Conservation (phyloP, 2,113 vertebrate genomes). For the Neolamprologus longior region DNA sequence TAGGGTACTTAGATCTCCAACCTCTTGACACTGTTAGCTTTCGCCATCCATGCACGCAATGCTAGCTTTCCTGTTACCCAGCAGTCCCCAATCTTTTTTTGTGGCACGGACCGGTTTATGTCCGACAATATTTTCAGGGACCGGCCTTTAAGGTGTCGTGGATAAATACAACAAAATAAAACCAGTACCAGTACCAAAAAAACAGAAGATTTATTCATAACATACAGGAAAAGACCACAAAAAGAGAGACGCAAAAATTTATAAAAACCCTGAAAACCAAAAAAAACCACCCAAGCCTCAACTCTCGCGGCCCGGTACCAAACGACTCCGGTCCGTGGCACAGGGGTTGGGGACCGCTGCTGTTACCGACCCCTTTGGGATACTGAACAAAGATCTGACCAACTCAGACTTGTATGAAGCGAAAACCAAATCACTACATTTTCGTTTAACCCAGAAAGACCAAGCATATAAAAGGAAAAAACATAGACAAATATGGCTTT, state of each 20-base stretch:
- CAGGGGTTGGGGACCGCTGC: background rate
- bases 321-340: fast-evolving
- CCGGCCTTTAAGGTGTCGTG: background rate
- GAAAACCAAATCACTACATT: background rate
- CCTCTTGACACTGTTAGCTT: background rate
- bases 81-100: background rate
- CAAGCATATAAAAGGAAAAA: background rate
- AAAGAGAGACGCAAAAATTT: fast-evolving
- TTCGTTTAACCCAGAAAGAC: background rate
- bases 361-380: background rate
- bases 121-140: background rate
- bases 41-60: background rate
- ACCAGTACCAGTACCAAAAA: background rate
- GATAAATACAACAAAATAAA: background rate
- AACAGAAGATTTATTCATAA: background rate
- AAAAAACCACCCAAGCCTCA: background rate
- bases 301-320: background rate
- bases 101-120: background rate
- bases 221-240: background rate
- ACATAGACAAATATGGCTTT: background rate
- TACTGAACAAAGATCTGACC: background rate
- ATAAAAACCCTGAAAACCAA: background rate
- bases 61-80: background rate
- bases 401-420: background rate
- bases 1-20: background rate